Base-by-base conservation (phyloP, 2,113 vertebrate species). In the Nothobranchius furzeri region DNA sequence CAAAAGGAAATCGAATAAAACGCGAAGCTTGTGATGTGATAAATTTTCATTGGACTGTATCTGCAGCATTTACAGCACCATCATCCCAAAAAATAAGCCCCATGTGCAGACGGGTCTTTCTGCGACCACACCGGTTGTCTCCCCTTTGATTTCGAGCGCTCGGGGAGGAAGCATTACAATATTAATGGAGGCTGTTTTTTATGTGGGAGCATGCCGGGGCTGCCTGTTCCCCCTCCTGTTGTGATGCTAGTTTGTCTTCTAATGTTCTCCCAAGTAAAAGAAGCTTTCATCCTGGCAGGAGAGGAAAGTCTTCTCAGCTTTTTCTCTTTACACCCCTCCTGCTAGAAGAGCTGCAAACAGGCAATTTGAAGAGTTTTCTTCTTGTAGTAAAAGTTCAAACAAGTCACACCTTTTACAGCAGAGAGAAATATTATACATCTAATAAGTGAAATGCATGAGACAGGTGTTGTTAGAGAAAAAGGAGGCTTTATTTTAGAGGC, bases 261-360 rank as follows among this genome's bases (percentile, higher is more conserved):
- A 82, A 91, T 89, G 87, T 88, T 85, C 88, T 85, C 76, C 77
- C 75, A 70, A 74, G 85, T 85, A 81, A 85, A 88, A 74, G 77
- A 75, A 49, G 79, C 88, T 90, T 91, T 91, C 85, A 91, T 89
- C 87, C 79, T 87, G 76, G 88, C 88, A 66, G 88, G 88, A 82
- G 88, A 86, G 85, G 78, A 85, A 71, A 79, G 68, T 81, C 79
- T 82, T 69, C 82, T 75, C 67, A 30, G 79, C 82, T 80, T 62
- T 81, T 74, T 77, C 76, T 64, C 76, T 73, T 78, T 73, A 24
- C 60, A 70, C 75, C 82, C 59, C 68, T 60, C 65, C 68, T 66
- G 66, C 70, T 60, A 25, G 71, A 64, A 51, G 54, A 49, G 54
- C 67, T 52, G 67, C 3, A 60, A 75, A 73, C 49, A n/a, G 63